phyloP scores from a whole-genome alignment of 2,797 vertebrate genomes.

The Aplochiton taeniatus region DNA sequence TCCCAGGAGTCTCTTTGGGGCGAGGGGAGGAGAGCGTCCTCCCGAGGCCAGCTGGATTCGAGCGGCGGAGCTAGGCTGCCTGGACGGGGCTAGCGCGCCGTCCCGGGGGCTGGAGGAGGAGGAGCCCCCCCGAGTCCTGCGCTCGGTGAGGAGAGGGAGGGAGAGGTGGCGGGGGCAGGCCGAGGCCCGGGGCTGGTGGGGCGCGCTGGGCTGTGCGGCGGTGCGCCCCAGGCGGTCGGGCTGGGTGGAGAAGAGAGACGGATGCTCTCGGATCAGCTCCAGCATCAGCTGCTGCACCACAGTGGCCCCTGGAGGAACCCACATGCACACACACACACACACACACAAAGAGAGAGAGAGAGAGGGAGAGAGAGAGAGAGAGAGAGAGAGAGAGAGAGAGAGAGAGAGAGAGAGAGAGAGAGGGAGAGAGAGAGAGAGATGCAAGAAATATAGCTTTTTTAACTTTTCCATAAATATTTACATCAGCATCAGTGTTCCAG shows the following conservation, averaged over 20 bases:
- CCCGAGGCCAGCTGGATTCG: constrained; percentile 40
- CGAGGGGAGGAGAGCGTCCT: background rate
- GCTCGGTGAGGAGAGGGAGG: constrained; percentile 63
- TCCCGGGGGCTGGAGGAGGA: constrained; percentile 1
- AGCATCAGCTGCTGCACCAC: constrained; percentile 67
- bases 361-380: background rate
- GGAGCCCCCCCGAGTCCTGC: constrained; percentile 5
- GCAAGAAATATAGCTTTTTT: too few relatives aligned
- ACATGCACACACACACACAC: background rate
- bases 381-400: background rate
- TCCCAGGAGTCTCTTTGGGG: constrained; percentile 39
- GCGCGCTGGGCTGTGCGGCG: constrained; percentile 31
- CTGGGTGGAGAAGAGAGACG: constrained; percentile 48
- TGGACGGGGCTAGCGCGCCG: constrained; percentile 31
- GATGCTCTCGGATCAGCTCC: constrained; percentile 67
- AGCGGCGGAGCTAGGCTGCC: constrained; percentile 14
- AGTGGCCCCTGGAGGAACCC: constrained; percentile 49
- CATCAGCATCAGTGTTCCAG: too few relatives aligned
- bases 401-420: background rate
- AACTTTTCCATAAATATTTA: too few relatives aligned
- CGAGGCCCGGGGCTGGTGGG: constrained; percentile 45
- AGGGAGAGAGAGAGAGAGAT: too few relatives aligned
- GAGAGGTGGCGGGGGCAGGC: constrained; percentile 71
- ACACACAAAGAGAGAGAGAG: too few relatives aligned
- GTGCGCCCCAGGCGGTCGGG: background rate